These are phyloP conservation scores for Hemistola chrysoprasaria DNA, from an alignment of 2,888 invertebrate genomes.

Conservation along the genomic window DNA sequence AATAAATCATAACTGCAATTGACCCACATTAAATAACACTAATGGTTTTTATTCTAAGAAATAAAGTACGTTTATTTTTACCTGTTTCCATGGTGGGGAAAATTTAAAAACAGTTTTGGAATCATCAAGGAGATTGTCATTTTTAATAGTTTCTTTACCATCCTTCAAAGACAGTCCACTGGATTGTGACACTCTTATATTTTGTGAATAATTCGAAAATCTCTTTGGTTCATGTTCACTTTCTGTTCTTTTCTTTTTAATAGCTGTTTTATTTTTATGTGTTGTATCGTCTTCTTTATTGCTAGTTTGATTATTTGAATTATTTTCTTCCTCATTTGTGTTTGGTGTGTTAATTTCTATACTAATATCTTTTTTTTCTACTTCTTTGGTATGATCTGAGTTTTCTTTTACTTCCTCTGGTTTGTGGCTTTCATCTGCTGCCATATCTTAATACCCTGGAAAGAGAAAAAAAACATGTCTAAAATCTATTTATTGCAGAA, in stretches of 20 bases:
- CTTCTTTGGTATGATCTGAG: conserved; percentile 2
- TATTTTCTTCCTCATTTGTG: conserved; percentile 14
- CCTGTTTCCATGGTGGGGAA: conserved; percentile 76
- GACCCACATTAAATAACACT: too few species aligned
- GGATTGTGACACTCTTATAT: conserved; percentile 56
- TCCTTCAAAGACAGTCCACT: conserved; percentile 43
- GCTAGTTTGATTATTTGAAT: conserved; percentile 6
- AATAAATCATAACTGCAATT: too few species aligned
- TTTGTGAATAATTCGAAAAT: conserved; percentile 55
- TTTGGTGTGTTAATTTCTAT: not conserved
- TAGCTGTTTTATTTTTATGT: conserved; percentile 11
- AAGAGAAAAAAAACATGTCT: not conserved
- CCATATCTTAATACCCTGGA: conserved; percentile 23
- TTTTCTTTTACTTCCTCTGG: conserved; percentile 10
- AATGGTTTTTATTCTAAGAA: too few species aligned
- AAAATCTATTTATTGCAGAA: not conserved
- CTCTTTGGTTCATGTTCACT: conserved; percentile 18
- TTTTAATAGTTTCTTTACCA: conserved; percentile 44
- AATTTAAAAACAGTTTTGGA: conserved; percentile 64
- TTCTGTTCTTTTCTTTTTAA: conserved; percentile 3
- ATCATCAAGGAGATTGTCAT: conserved; percentile 50
- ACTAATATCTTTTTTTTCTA: not conserved
- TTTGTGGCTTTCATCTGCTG: conserved; percentile 9
- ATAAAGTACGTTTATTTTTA: too few species aligned
- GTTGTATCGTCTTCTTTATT: conserved; percentile 8